phyloP scores from a whole-genome alignment of 2,797 vertebrate genomes.

The Serranus cabrilla region DNA sequence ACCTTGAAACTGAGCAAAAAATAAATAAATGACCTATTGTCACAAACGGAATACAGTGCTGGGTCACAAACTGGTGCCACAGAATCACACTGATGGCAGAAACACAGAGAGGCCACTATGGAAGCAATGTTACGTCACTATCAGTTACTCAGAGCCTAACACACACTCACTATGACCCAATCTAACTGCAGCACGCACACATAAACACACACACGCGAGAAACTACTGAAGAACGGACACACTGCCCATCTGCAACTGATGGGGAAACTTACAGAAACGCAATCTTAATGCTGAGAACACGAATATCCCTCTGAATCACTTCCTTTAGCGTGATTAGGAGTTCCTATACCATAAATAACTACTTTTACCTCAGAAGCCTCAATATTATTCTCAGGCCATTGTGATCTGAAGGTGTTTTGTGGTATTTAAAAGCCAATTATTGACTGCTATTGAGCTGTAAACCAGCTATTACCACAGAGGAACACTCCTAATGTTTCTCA shows the following conservation, averaged over 20 bases:
- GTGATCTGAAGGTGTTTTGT: not conserved
- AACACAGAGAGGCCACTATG: slow-evolving; percentile 83
- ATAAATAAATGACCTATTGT: slow-evolving; percentile 79
- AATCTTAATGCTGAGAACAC: not conserved
- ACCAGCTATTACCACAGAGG: not conserved
- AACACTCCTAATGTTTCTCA: not conserved
- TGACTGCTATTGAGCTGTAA: not conserved
- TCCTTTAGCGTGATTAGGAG: not conserved
- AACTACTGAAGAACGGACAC: slow-evolving; percentile 28
- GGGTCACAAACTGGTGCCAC: slow-evolving; percentile 79
- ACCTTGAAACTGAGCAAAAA: slow-evolving; percentile 61
- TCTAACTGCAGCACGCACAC: slow-evolving; percentile 32
- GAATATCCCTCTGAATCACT: slow-evolving; percentile 18
- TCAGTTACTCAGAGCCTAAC: slow-evolving; percentile 60
- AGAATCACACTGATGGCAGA: slow-evolving; percentile 67
- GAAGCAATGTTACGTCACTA: slow-evolving; percentile 78
- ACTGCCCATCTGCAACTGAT: slow-evolving; percentile 11
- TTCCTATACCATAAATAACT: not conserved
- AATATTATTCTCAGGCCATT: not conserved
- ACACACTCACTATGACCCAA: slow-evolving; percentile 58
- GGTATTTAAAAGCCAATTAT: not conserved
- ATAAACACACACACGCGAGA: slow-evolving; percentile 14
- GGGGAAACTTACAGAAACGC: slow-evolving; percentile 3
- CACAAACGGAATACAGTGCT: slow-evolving; percentile 67
- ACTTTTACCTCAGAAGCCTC: not conserved